These are phyloP conservation scores for Grammomys surdaster DNA, from an alignment of 2,113 vertebrate species.

Conservation along the genomic window DNA sequence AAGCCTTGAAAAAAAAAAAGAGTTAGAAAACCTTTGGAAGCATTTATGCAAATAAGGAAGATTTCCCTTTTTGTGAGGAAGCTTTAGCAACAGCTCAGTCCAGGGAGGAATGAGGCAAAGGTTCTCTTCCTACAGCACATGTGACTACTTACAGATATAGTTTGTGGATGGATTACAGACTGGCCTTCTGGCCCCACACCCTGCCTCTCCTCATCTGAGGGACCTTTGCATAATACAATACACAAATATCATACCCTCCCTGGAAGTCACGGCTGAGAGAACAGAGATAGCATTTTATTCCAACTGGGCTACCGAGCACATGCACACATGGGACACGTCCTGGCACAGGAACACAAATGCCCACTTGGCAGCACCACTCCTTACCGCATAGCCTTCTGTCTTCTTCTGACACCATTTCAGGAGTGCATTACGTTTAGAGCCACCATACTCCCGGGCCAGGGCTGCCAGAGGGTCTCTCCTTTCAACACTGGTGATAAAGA, in stretches of 20 bases:
- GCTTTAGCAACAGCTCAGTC: background rate
- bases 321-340: rapidly evolving
- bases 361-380: conserved; percentile 41
- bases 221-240: background rate
- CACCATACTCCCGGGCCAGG: conserved; percentile 96
- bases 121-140: background rate
- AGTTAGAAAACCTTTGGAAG: background rate
- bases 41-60: background rate
- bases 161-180: no score
- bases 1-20: background rate
- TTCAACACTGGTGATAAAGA: conserved; percentile 92
- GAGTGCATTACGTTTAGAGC: conserved; percentile 97
- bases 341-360: background rate
- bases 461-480: conserved; percentile 97
- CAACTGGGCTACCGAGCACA: background rate
- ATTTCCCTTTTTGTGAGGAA: background rate
- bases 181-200: background rate
- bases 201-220: background rate
- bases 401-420: conserved; percentile 99
- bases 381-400: conserved; percentile 97
- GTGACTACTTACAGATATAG: rapidly evolving
- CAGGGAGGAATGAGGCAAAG: rapidly evolving
- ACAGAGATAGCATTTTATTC: background rate
- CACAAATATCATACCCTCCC: background rate
- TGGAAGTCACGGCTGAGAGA: background rate